Evolutionary conservation across 2,797 vertebrate genomes (phyloP).

Genomic region (Scomberomorus guttatus): DNA sequence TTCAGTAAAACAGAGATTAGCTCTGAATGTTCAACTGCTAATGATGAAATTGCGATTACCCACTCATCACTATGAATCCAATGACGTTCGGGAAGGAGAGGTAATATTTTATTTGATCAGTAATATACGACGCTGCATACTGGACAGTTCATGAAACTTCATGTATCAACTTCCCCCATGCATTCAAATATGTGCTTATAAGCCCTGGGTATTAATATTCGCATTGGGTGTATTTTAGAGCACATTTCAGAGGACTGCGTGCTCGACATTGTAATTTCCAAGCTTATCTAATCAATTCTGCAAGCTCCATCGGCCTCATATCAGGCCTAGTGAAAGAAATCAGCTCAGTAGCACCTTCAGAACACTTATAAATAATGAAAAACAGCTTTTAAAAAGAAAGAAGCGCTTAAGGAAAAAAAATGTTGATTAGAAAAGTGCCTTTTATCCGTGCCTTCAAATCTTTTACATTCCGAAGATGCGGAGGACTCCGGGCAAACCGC

Average conservation of each 20-base stretch:
- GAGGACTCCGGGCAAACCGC: constrained; percentile 82
- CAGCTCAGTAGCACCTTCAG: constrained; percentile 94
- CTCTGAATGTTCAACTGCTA: constrained; percentile 67
- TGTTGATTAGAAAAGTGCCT: constrained; percentile 91
- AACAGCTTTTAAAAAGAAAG: constrained; percentile 94
- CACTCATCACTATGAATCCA: constrained; percentile 59
- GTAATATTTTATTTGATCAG: constrained; percentile 76
- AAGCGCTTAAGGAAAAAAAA: constrained; percentile 90
- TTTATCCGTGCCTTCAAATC: constrained; percentile 91
- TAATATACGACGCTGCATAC: constrained; percentile 72
- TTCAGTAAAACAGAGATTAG: constrained; percentile 82
- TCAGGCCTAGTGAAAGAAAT: constrained; percentile 95
- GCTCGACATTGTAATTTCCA: constrained; percentile 98
- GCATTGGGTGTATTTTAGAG: constrained; percentile 80
- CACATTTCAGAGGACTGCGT: constrained; percentile 85
- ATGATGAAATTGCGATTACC: constrained; percentile 81
- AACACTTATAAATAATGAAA: constrained; percentile 99
- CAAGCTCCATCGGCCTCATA: constrained; percentile 94
- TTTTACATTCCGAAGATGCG: constrained; percentile 83
- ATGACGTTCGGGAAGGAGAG: constrained; percentile 41
- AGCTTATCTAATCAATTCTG: constrained; percentile 99
- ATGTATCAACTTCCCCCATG: constrained; percentile 73
- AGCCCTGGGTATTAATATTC: constrained; percentile 84
- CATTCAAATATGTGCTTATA: constrained; percentile 79
- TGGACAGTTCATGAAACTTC: constrained; percentile 80